A percentile compares a stretch with the other conserved stretches of the same genome.
Evolutionary conservation across 1,140 invertebrate species (phyloP).

Genomic region (Archivesica marissinica): DNA sequence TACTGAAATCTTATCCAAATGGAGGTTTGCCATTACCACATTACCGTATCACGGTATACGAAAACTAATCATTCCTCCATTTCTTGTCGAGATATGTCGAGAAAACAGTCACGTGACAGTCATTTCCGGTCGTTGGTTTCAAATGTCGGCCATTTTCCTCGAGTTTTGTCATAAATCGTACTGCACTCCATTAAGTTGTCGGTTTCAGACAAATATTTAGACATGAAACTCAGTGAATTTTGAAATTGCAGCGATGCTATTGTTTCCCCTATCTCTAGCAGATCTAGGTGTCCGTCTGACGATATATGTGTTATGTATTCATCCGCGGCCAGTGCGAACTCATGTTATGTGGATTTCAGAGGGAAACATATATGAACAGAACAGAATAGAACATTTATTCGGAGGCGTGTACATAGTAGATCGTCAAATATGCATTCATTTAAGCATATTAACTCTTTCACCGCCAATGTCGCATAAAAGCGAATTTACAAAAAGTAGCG

Average conservation of each 20-base stretch:
- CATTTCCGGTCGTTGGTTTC: conserved; percentile 55
- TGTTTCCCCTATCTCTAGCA: conserved; percentile 1
- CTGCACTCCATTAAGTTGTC: conserved; percentile 58
- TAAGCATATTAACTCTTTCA: too few relatives aligned
- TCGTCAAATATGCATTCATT: too few relatives aligned
- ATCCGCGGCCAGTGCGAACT: too few relatives aligned
- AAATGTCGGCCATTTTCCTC: conserved; percentile 54
- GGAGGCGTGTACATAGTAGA: too few relatives aligned
- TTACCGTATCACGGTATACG: conserved; percentile 39
- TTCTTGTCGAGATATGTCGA: conserved; percentile 28
- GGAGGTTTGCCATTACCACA: conserved; percentile 43
- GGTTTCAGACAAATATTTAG: conserved; percentile 55
- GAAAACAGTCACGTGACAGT: conserved; percentile 49
- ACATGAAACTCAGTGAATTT: conserved; percentile 52
- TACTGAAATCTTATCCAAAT: conserved; percentile 58
- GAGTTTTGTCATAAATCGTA: conserved; percentile 57
- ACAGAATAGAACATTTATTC: too few relatives aligned
- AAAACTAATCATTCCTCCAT: conserved; percentile 48
- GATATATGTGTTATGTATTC: not conserved
- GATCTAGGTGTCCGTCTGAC: not conserved
- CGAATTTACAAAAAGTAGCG: too few relatives aligned
- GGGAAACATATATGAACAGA: too few relatives aligned
- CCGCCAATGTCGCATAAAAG: too few relatives aligned
- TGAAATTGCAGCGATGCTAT: conserved; percentile 30
- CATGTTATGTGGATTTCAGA: too few relatives aligned